A percentile compares a stretch with the other conserved stretches of the same genome.
Evolutionary conservation across 2,888 invertebrate genomes (phyloP).

Genomic region (Drosophila peninsularis): DNA sequence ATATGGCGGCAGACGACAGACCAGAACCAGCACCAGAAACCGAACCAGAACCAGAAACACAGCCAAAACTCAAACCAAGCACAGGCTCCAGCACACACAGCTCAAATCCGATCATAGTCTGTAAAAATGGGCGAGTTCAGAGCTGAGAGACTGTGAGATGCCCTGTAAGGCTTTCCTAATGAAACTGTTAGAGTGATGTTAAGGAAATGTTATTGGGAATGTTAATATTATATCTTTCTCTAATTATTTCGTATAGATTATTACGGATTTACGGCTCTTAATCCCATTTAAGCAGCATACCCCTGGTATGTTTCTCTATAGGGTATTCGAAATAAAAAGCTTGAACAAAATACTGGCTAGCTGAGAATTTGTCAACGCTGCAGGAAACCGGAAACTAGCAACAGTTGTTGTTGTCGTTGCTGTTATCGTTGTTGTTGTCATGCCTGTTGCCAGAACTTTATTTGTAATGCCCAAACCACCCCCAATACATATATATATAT

Average conservation of each 20-base stretch:
- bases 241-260: too few relatives aligned
- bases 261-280: background rate
- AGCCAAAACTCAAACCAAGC: constrained; percentile 12
- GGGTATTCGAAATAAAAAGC: constrained; percentile 19
- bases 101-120: constrained; percentile 16
- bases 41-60: constrained; percentile 11
- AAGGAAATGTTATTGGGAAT: background rate
- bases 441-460: constrained; percentile 66
- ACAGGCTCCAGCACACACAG: constrained; percentile 14
- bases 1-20: constrained; percentile 48
- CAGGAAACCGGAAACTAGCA: constrained; percentile 80
- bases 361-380: constrained; percentile 75
- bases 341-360: constrained; percentile 47
- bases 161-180: background rate
- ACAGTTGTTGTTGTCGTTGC: constrained; percentile 60
- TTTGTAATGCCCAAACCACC: constrained; percentile 29
- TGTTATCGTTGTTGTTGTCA: constrained; percentile 39
- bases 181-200: background rate
- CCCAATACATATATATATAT: background rate
- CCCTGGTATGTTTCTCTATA: background rate
- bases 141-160: background rate
- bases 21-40: constrained; percentile 10
- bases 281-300: background rate
- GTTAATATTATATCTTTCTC: too few relatives aligned
- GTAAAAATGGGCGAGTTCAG: background rate